Conservation (phyloP, 2,888 invertebrate species). For the Microchrysa polita region DNA sequence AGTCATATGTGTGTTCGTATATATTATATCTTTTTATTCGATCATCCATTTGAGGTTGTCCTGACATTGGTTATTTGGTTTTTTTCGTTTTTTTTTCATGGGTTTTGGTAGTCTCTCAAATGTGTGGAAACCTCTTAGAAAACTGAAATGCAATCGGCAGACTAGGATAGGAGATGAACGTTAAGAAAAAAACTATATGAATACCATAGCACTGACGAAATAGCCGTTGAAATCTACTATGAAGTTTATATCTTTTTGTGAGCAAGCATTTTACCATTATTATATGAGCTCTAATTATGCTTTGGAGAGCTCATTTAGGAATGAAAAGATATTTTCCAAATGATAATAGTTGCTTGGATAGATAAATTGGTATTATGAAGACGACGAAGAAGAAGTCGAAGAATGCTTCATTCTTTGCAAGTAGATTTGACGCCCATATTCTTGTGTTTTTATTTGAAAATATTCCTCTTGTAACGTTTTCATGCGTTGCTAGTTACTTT, state of each 20-base stretch:
- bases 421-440: background rate
- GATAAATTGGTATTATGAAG: background rate
- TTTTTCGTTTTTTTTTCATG: slow-evolving; percentile 4
- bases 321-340: slow-evolving; percentile 32
- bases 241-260: slow-evolving; percentile 31
- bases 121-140: too few species aligned
- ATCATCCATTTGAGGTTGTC: too few species aligned
- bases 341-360: slow-evolving; percentile 33
- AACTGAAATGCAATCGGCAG: too few species aligned
- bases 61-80: too few species aligned
- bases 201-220: background rate
- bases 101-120: background rate
- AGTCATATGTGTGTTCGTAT: too few species aligned
- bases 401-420: too few species aligned
- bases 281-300: slow-evolving; percentile 44
- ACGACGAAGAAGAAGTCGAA: too few species aligned
- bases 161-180: too few species aligned
- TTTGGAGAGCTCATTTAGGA: slow-evolving; percentile 34
- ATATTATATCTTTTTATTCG: too few species aligned
- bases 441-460: background rate
- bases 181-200: too few species aligned
- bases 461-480: slow-evolving; percentile 16
- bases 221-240: slow-evolving; percentile 8
- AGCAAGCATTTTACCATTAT: slow-evolving; percentile 40
- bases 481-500: background rate